These are phyloP conservation scores for Pectinophora gossypiella DNA, from an alignment of 1,140 invertebrate genomes.

Conservation along the genomic window DNA sequence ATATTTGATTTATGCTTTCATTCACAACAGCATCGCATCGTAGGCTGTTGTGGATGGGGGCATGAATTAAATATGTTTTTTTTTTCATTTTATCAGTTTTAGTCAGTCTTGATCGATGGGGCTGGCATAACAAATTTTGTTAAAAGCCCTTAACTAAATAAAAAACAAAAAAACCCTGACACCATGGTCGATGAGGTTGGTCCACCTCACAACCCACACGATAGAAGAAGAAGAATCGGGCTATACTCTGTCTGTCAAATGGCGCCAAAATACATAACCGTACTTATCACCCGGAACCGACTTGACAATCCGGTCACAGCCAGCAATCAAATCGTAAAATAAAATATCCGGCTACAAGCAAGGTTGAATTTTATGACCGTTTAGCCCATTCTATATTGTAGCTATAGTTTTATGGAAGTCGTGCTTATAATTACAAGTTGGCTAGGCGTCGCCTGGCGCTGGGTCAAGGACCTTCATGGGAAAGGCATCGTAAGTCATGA, in stretches of 20 bases:
- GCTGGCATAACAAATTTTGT: neutral
- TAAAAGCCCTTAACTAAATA: neutral
- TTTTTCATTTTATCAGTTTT: too few species aligned
- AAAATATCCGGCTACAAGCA: neutral
- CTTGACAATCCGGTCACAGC: neutral
- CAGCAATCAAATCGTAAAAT: neutral
- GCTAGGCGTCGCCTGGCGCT: neutral
- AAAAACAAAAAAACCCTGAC: neutral
- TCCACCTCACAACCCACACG: neutral
- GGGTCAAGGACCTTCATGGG: neutral
- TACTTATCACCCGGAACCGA: neutral
- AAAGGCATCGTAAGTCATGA: constrained; percentile 2
- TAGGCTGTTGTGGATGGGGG: too few species aligned
- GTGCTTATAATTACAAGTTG: neutral
- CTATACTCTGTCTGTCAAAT: too few species aligned
- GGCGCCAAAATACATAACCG: too few species aligned
- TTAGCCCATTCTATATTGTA: neutral
- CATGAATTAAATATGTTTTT: too few species aligned
- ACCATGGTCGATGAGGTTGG: too few species aligned
- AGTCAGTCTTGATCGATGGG: too few species aligned
- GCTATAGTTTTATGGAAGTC: neutral
- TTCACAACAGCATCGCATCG: too few species aligned
- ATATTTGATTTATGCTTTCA: too few species aligned
- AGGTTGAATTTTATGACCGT: neutral
- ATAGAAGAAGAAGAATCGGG: neutral